Percentiles rank a stretch among this genome's conserved stretches.
These are phyloP conservation scores for Pycnonotus jocosus DNA, from an alignment of 2,113 vertebrate species.

Conservation along the genomic window DNA sequence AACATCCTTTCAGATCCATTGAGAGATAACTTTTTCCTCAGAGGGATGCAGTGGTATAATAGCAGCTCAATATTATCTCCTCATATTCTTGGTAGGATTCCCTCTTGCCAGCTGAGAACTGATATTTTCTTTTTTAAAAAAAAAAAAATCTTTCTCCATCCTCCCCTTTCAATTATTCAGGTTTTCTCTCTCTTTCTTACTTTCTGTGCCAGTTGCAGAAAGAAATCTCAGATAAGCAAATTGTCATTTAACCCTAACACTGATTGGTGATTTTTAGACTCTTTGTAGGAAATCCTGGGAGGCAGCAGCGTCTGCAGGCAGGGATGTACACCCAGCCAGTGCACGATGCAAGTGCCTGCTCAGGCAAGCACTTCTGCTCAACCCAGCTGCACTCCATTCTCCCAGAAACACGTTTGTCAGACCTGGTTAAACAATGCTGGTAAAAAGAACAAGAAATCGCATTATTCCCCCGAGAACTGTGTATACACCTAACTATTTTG, in stretches of 20 bases:
- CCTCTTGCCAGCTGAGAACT: background rate
- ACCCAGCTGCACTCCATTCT: background rate
- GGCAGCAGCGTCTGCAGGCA: background rate
- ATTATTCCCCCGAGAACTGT: background rate
- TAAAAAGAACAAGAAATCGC: background rate
- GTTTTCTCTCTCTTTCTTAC: background rate
- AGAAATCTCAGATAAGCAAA: background rate
- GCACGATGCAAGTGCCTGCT: background rate
- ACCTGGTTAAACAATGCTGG: background rate
- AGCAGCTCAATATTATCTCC: slow-evolving; percentile 17
- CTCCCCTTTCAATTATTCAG: background rate
- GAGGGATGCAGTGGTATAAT: background rate
- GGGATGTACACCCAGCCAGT: background rate
- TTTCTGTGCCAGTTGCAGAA: background rate
- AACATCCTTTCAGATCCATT: background rate
- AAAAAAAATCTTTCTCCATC: background rate
- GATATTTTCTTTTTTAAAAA: background rate
- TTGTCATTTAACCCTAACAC: background rate
- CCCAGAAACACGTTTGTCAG: slow-evolving; percentile 2
- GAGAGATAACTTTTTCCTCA: slow-evolving; percentile 35
- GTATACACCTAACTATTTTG: background rate
- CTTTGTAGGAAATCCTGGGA: background rate
- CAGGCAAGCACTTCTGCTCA: background rate
- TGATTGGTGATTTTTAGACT: background rate
- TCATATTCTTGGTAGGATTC: background rate